Conservation (phyloP, 2,113 vertebrate genomes). For the Saimiri boliviensis region DNA sequence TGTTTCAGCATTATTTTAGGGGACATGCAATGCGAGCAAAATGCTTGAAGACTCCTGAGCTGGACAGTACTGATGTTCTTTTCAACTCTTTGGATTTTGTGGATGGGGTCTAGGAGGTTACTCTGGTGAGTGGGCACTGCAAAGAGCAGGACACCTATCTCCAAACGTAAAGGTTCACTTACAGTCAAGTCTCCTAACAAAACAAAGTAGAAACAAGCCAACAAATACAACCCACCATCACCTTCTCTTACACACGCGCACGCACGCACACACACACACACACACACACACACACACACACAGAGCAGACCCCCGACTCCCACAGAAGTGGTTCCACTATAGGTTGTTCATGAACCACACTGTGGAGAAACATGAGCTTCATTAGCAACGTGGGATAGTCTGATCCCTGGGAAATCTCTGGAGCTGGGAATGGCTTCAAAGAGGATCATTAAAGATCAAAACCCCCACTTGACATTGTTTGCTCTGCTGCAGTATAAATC, state of each 20-base stretch:
- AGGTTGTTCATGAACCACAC: background rate
- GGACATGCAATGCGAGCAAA: background rate
- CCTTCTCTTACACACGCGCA: background rate
- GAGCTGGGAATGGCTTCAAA: background rate
- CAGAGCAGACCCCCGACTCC: background rate
- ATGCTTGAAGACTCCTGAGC: background rate
- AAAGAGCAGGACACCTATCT: background rate
- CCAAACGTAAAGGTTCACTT: background rate
- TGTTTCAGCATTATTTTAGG: background rate
- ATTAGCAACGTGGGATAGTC: background rate
- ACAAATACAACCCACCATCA: background rate
- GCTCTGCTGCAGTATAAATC: background rate
- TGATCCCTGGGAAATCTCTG: background rate
- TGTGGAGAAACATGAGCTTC: background rate
- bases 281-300: background rate
- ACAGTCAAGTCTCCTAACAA: background rate
- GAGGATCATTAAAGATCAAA: background rate
- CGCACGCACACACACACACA: background rate
- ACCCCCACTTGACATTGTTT: background rate
- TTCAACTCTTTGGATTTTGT: constrained; percentile 3
- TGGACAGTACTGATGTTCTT: background rate
- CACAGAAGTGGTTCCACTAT: background rate
- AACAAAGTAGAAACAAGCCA: constrained; percentile 7
- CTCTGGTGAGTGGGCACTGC: background rate
- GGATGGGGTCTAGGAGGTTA: background rate